Base-by-base conservation (phyloP, 2,113 vertebrate species). In the Polypterus bichir region DNA sequence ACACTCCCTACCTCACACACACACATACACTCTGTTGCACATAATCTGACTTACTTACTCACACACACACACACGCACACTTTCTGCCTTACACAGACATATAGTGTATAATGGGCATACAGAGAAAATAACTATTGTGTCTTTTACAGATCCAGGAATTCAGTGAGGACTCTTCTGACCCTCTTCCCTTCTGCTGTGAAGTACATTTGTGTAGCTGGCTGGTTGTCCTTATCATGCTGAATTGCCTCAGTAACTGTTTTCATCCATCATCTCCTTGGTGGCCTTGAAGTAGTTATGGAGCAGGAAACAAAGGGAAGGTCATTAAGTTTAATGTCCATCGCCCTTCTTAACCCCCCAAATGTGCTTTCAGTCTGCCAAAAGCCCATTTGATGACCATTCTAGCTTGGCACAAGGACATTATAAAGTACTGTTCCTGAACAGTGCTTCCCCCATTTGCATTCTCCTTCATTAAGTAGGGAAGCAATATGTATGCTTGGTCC, bases 251-350 rank as follows among this genome's bases (percentile, higher is more conserved):
- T 7, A 45, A 68, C 54, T 52, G 27, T 54, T 48, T 9, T 64
- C 62, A 7, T 44, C 9, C 45, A 65, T 52, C 6, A 6, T 65
- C 9, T 69, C 64, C 7, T 60, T 66, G n/a, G 4, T 49, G 47
- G 57, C 53, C 46, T 70, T 61, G 59, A 63, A 68, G 49, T 57
- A 65, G 57, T 70, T 61, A 10, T 68, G 69, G 7, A 67, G 62
- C 0, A 70, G 56, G 48, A 72, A 7, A 72, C 63, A 46, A 48
- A 44, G 10, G 57, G 66, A 4, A 66, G 62, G 51, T 66, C 47
- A 2, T 59, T 49, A 9, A 74, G 27, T 55, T 69, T 65, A 27
- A 71, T 66, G 61, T 62, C 66, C 62, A 70, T 74, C 1, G 48
- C 11, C 56, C 62, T 63, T 59, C 52, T 46, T 47, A 27, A 27